Conservation (phyloP, 2,888 invertebrate species). For the Tinea pellionella region DNA sequence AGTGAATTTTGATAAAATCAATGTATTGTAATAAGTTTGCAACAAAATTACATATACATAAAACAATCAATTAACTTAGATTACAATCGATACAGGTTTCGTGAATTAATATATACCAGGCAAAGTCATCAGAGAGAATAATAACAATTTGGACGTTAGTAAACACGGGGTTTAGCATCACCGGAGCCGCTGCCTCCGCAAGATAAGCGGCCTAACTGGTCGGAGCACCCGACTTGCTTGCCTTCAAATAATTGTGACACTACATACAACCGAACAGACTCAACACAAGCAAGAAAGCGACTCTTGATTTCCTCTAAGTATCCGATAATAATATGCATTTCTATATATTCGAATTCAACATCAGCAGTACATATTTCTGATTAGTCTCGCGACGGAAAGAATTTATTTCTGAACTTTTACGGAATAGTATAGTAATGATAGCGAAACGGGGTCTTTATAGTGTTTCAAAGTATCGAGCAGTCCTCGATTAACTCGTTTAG, state of each 20-base stretch:
- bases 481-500: slow-evolving; percentile 17
- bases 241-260: slow-evolving; percentile 12
- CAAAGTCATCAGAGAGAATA: neutral
- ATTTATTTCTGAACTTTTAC: neutral
- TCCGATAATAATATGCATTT: neutral
- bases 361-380: no score
- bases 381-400: neutral
- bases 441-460: neutral
- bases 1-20: neutral
- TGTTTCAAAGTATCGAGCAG: slow-evolving; percentile 6
- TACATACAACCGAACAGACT: neutral
- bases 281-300: neutral
- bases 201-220: slow-evolving; percentile 13
- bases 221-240: slow-evolving; percentile 8
- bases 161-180: slow-evolving; percentile 6
- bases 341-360: no score
- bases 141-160: neutral
- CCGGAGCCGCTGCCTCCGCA: slow-evolving; percentile 1
- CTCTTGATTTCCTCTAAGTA: neutral
- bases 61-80: neutral
- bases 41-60: neutral
- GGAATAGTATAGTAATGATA: neutral
- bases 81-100: neutral
- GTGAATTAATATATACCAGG: neutral
- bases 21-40: neutral